Evolutionary conservation across 2,113 vertebrate species (phyloP).

Genomic region (Ploceus nigricollis): DNA sequence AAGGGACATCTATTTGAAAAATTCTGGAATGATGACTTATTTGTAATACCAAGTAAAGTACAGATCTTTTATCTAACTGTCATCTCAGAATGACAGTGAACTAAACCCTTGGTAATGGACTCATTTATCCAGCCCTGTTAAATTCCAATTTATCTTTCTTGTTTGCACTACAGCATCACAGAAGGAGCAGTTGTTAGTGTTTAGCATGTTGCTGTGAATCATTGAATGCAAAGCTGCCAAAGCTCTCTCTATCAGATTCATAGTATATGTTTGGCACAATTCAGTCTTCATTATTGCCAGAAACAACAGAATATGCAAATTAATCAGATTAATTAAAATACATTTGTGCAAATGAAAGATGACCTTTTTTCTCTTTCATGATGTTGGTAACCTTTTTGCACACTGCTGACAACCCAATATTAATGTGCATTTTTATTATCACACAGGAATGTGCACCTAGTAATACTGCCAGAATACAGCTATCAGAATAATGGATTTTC

Average conservation of each 20-base stretch:
- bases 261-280: not conserved
- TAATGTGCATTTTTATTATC: not conserved
- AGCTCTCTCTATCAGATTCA: not conserved
- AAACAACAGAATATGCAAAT: not conserved
- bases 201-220: not conserved
- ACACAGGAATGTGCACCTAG: not conserved
- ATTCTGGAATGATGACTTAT: not conserved
- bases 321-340: not conserved
- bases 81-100: slow-evolving; percentile 11
- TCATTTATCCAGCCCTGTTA: slow-evolving; percentile 24
- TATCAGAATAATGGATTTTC: not conserved
- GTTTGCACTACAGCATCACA: not conserved
- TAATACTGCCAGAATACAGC: not conserved
- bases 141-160: slow-evolving; percentile 33
- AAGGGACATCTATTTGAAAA: not conserved
- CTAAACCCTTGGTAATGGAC: slow-evolving; percentile 19
- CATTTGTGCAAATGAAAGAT: not conserved
- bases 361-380: not conserved
- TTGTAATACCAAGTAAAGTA: not conserved
- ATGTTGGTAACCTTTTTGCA: not conserved
- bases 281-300: not conserved
- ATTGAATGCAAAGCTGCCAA: not conserved
- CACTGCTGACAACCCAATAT: not conserved
- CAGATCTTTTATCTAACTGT: slow-evolving; percentile 36
- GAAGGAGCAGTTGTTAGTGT: not conserved